Percentiles rank a stretch among this genome's conserved stretches.
Evolutionary conservation across 2,113 vertebrate species (phyloP).

Genomic region (Ploceus nigricollis): DNA sequence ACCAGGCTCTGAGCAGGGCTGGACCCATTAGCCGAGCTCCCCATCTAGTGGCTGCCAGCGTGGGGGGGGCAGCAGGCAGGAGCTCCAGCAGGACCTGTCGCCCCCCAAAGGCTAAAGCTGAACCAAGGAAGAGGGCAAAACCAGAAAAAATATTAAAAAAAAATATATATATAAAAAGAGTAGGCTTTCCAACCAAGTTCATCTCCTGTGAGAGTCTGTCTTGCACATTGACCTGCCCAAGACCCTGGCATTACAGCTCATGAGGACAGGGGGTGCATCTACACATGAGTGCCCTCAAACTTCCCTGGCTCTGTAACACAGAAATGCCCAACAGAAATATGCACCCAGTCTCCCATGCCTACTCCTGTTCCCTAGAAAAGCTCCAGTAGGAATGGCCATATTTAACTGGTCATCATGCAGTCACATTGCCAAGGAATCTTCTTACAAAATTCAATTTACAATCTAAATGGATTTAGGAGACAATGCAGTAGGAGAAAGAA

Average conservation of each 20-base stretch:
- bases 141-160: too few species aligned
- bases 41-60: not conserved
- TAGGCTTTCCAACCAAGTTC: not conserved
- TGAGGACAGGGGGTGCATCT: not conserved
- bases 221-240: not conserved
- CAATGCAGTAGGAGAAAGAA: not conserved
- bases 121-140: not conserved
- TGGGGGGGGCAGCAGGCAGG: not conserved
- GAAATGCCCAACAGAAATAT: not conserved
- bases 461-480: not conserved
- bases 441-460: not conserved
- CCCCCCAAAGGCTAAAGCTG: slow-evolving; percentile 7
- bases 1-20: not conserved
- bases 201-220: not conserved
- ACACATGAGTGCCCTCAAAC: not conserved
- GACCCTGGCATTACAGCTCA: not conserved
- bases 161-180: fast-evolving
- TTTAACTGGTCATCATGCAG: not conserved
- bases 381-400: not conserved
- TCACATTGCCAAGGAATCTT: not conserved
- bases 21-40: slow-evolving; percentile 26
- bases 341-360: not conserved
- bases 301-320: not conserved
- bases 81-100: not conserved
- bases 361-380: not conserved